Evolutionary conservation across 2,888 invertebrate genomes (phyloP), one percentile per base, ranked within the genome.

Genomic region (Chorisops tibialis): DNA sequence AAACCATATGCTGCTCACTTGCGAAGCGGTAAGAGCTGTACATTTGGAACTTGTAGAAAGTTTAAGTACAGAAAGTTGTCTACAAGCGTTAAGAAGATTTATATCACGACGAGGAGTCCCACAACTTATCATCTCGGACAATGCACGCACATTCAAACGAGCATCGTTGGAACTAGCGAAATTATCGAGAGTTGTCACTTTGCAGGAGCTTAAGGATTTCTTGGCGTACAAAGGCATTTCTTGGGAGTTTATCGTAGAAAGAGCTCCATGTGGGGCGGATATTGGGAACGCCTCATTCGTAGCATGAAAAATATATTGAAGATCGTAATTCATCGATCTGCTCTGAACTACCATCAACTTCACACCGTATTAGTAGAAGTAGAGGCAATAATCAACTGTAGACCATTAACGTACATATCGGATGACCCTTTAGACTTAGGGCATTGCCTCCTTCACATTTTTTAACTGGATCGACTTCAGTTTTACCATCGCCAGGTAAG

Each of bases 241-340:
- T 19, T 62, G 58, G 51, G 3, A 54, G 4, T 61, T 35, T 37
- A 54, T 56, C 6, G 48, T 59, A 2, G 52, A 63, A 52, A 43
- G 63, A 47, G 63, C 51, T 14, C 51, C 19, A 37, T 62, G 12
- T 52, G 3, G 52, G 58, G 43, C 30, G 62, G 62, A 4, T 62
- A 59, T 47, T 59, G 62, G 59, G 62, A 62, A 22, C 49, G 62
- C 11, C 41, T 62, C 6, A 43, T 62, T 49, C 39, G 50, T 1
- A 39, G 41, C 2, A 24, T 63, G 11, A 47, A 60, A 19, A 63
- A 59, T 19, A 30, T 39, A 1, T 48, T 63, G 3, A 63, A 54
- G 18, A 22, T 35, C 21, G 48, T 37, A 2, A 52, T 63, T 18
- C 39, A 52, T 9, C 35, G 18, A 12, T 47, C 47, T n/a, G 43